Evolutionary conservation across 1,140 invertebrate species (phyloP).

Genomic region (Caerostris darwini): DNA sequence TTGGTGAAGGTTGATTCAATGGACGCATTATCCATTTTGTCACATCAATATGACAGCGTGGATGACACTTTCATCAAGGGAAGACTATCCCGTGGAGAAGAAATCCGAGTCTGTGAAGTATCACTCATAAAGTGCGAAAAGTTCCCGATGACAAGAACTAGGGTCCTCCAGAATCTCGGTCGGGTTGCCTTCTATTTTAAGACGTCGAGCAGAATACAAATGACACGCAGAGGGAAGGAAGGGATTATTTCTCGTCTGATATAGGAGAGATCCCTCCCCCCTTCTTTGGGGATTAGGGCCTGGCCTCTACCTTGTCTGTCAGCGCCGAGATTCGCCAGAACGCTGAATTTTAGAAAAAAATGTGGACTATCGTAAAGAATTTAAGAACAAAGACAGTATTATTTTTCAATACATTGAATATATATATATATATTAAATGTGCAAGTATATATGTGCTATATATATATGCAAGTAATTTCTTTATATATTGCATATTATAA

Average conservation of each 20-base stretch:
- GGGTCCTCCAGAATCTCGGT: not conserved
- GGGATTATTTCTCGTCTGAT: slow-evolving; percentile 44
- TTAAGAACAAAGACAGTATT: not conserved
- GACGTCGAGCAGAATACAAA: not conserved
- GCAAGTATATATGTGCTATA: too few relatives aligned
- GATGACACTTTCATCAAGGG: not conserved
- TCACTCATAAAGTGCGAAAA: slow-evolving; percentile 14
- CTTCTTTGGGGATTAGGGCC: not conserved
- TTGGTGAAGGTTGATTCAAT: not conserved
- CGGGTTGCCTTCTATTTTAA: not conserved
- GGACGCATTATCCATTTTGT: not conserved
- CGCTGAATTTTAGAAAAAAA: not conserved
- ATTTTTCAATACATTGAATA: too few relatives aligned
- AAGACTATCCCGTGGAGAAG: not conserved
- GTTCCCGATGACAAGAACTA: not conserved
- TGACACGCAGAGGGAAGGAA: not conserved
- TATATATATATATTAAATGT: too few relatives aligned
- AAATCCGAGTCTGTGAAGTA: not conserved
- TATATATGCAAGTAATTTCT: too few relatives aligned
- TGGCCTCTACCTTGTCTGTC: not conserved
- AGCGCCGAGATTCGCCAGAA: not conserved
- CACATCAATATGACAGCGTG: not conserved
- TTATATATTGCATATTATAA: too few relatives aligned
- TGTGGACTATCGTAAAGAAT: not conserved
- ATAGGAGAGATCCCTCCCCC: slow-evolving; percentile 12